Conservation (phyloP, 2,113 vertebrate species). For the Gavia stellata region DNA sequence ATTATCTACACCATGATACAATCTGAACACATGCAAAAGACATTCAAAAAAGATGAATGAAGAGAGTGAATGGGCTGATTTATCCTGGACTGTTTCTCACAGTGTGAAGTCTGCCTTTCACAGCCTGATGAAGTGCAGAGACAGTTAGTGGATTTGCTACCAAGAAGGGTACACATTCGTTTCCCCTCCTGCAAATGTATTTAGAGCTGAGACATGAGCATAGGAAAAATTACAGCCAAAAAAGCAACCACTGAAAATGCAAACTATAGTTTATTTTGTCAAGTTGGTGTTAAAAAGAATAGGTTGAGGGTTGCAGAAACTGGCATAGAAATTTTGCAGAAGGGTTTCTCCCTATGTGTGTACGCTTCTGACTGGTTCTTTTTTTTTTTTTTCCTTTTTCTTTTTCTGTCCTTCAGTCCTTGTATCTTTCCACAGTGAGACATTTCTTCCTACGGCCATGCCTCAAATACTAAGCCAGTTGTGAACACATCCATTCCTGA, state of each 20-base stretch:
- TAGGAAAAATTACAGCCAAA: not conserved
- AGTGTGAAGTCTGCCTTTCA: slow-evolving; percentile 43
- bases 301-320: not conserved
- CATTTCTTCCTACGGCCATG: not conserved
- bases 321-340: not conserved
- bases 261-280: not conserved
- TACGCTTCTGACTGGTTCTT: not conserved
- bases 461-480: not conserved
- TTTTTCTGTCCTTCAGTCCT: not conserved
- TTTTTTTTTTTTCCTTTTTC: not conserved
- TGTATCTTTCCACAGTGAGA: not conserved
- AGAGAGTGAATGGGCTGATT: slow-evolving; percentile 9
- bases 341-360: not conserved
- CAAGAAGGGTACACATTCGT: slow-evolving; percentile 2
- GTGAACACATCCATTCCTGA: not conserved
- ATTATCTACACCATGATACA: not conserved
- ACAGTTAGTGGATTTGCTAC: slow-evolving; percentile 33
- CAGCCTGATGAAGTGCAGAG: slow-evolving; percentile 32
- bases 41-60: slow-evolving; percentile 36
- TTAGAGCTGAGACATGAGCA: not conserved
- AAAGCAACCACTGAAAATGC: not conserved
- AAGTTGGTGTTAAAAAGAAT: not conserved
- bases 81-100: not conserved
- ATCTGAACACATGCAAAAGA: not conserved
- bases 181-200: not conserved